These are phyloP conservation scores for Triplophysa tibetana DNA, from an alignment of 2,113 vertebrate genomes.

Conservation along the genomic window DNA sequence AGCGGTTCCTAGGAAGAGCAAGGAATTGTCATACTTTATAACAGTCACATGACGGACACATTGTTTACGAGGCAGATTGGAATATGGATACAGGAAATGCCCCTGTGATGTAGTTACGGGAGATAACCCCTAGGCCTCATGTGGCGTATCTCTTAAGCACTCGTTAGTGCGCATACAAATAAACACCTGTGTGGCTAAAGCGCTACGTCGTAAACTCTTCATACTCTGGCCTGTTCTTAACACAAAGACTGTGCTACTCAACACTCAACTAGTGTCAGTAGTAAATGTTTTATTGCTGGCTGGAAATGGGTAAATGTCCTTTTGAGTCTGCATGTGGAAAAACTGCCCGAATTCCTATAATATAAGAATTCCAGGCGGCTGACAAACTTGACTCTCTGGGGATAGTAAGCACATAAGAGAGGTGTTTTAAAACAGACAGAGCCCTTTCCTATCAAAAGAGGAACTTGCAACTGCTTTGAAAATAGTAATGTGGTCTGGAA, in stretches of 20 bases:
- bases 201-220: slow-evolving; percentile 54
- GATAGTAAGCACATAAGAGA: neutral
- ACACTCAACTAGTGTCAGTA: neutral
- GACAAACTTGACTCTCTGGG: neutral
- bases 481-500: neutral
- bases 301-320: neutral
- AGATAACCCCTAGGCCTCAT: slow-evolving; percentile 13
- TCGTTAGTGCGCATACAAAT: slow-evolving; percentile 29
- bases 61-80: neutral
- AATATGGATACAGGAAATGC: slow-evolving; percentile 2
- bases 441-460: slow-evolving; percentile 2
- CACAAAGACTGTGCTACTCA: neutral
- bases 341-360: neutral
- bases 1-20: slow-evolving; percentile 22
- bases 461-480: slow-evolving; percentile 4
- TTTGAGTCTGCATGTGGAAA: neutral
- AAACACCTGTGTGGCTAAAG: slow-evolving; percentile 61
- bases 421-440: neutral
- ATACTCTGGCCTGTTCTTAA: slow-evolving; percentile 46
- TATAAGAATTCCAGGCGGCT: neutral
- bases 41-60: slow-evolving; percentile 8
- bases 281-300: slow-evolving; percentile 17
- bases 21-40: neutral
- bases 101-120: neutral
- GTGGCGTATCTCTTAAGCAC: neutral